phyloP scores from a whole-genome alignment of 2,113 vertebrate genomes.

The Plestiodon gilberti region DNA sequence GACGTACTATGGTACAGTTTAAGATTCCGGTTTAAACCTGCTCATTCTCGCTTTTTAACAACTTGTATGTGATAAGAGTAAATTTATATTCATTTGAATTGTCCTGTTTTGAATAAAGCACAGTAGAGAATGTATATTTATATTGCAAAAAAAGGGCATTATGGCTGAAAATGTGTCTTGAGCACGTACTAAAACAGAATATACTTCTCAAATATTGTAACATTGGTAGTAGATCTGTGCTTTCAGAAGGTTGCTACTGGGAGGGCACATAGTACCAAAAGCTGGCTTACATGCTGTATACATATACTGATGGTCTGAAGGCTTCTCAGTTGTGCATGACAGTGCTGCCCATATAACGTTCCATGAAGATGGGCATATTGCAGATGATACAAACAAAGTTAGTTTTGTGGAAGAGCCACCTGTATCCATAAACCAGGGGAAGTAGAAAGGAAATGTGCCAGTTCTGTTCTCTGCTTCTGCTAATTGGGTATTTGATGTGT shows the following conservation, averaged over 20 bases:
- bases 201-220: neutral
- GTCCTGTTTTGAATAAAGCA: neutral
- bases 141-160: neutral
- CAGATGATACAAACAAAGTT: neutral
- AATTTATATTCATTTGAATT: neutral
- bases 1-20: neutral
- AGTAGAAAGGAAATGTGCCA: neutral
- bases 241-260: neutral
- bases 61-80: neutral
- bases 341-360: neutral
- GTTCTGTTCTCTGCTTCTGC: neutral
- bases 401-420: neutral
- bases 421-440: neutral
- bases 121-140: neutral
- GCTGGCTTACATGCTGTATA: neutral
- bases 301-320: neutral
- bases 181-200: neutral
- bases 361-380: too few relatives aligned
- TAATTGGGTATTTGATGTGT: neutral
- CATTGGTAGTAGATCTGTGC: neutral
- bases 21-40: slow-evolving; percentile 1
- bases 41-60: neutral
- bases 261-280: neutral
- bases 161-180: neutral
- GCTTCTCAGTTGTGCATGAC: neutral